Conservation (phyloP, 1,140 invertebrate species). For the Microplitis mediator region DNA sequence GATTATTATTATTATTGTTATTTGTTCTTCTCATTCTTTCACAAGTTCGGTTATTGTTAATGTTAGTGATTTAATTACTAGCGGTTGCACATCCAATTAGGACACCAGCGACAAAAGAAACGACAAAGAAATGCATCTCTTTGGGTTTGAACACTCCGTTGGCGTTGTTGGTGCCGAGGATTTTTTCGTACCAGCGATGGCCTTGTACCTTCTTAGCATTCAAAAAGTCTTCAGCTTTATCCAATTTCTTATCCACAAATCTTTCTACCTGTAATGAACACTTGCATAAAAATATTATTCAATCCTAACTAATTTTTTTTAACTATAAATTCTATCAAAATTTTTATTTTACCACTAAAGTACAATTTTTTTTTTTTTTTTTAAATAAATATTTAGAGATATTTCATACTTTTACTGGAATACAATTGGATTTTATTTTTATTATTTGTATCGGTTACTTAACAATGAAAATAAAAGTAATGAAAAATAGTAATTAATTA, state of each 20-base stretch:
- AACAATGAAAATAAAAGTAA: not conserved
- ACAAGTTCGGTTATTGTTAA: not conserved
- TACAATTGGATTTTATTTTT: not conserved
- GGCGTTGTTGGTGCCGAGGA: slow-evolving; percentile 62
- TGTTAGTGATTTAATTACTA: slow-evolving; percentile 29
- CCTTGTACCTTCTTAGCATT: slow-evolving; percentile 71
- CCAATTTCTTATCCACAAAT: slow-evolving; percentile 78
- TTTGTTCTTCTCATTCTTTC: slow-evolving; percentile 37
- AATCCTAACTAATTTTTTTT: not conserved
- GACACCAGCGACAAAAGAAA: slow-evolving; percentile 75
- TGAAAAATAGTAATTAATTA: too few species aligned
- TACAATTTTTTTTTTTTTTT: slow-evolving; percentile 10
- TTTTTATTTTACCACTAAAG: too few species aligned
- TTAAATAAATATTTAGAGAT: not conserved
- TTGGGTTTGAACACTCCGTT: slow-evolving; percentile 68
- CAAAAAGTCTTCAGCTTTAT: slow-evolving; percentile 75
- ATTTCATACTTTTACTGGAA: not conserved
- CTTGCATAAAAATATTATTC: not conserved
- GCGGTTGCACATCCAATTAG: slow-evolving; percentile 67
- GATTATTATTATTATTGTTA: too few species aligned
- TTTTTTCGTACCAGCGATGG: slow-evolving; percentile 73
- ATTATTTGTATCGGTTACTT: not conserved
- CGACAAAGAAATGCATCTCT: slow-evolving; percentile 77
- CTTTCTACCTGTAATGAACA: slow-evolving; percentile 70
- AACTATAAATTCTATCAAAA: not conserved